Conservation (phyloP, 2,797 vertebrate genomes). For the Spondyliosoma cantharus region DNA sequence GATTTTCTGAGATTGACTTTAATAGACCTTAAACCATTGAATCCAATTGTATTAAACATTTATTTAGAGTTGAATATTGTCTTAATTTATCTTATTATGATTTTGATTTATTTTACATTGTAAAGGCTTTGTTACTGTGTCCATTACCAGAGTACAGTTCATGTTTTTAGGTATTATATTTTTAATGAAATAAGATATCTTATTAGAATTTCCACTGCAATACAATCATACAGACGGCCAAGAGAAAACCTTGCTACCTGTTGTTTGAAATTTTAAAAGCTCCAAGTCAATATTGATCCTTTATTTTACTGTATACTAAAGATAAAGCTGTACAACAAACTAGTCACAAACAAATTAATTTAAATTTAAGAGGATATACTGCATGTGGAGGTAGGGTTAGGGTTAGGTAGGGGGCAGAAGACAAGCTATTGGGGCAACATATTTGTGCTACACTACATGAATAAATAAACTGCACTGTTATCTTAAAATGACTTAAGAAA, state of each 20-base stretch:
- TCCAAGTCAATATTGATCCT: neutral
- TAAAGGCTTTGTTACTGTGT: neutral
- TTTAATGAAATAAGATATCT: constrained; percentile 1
- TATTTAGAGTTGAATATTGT: neutral
- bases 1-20: neutral
- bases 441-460: no score
- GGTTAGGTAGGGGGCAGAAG: neutral
- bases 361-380: neutral
- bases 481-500: neutral
- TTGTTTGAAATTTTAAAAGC: neutral
- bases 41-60: neutral
- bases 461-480: no score
- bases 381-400: no score
- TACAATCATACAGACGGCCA: neutral
- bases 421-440: neutral
- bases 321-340: neutral
- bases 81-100: neutral
- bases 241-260: neutral
- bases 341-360: neutral
- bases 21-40: neutral
- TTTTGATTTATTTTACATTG: neutral
- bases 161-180: neutral
- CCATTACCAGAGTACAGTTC: neutral
- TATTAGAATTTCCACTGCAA: neutral
- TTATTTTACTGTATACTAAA: neutral